These are phyloP conservation scores for Myotis yumanensis DNA, from an alignment of 2,113 vertebrate species.

Conservation along the genomic window DNA sequence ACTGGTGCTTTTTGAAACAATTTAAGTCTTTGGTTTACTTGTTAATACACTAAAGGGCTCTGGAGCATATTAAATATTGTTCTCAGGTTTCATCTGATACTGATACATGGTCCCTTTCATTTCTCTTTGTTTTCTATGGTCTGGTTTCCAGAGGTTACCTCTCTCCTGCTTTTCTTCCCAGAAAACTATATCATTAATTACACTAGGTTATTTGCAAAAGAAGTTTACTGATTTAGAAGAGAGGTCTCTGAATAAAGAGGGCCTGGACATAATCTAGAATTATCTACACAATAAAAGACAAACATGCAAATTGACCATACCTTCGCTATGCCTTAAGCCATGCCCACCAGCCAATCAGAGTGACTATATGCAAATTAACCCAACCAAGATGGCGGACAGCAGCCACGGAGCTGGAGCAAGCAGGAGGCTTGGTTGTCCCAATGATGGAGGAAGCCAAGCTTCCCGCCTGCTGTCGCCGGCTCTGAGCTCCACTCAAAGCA, in stretches of 20 bases:
- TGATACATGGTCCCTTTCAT: neutral
- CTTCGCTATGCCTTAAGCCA: no score
- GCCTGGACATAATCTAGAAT: neutral
- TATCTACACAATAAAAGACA: neutral
- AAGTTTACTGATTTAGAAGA: neutral
- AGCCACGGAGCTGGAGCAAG: no score
- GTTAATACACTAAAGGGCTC: neutral
- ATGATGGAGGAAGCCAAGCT: no score
- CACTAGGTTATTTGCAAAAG: neutral
- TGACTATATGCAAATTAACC: no score
- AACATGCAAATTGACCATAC: no score
- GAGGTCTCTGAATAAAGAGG: neutral
- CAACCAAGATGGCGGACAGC: no score
- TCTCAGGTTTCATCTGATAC: neutral
- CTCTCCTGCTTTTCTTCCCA: neutral
- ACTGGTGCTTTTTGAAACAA: neutral
- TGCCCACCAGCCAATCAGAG: no score
- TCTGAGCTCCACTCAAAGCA: no score
- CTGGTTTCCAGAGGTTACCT: neutral
- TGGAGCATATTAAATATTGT: neutral
- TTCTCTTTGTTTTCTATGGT: neutral
- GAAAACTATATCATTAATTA: neutral
- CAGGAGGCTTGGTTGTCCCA: no score
- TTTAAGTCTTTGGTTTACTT: conserved; percentile 15
- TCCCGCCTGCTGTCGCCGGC: no score